Percentiles rank a stretch among this genome's conserved stretches.
Conservation (phyloP, 2,113 vertebrate genomes). For the Lontra canadensis region DNA sequence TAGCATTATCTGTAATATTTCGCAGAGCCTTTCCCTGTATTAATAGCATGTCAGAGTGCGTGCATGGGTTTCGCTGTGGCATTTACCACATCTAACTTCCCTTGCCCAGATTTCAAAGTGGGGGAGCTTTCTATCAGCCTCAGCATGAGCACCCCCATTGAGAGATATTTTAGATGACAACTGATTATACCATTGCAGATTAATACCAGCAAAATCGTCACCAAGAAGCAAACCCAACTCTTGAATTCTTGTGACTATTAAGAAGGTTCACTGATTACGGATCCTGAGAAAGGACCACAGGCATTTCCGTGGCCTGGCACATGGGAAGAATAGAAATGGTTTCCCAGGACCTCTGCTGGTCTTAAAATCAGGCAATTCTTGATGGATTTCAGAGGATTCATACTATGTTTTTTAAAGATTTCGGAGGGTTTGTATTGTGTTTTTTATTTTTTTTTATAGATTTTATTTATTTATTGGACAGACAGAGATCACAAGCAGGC, state of each 20-base stretch:
- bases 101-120: not conserved
- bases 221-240: not conserved
- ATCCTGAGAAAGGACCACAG: not conserved
- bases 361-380: not conserved
- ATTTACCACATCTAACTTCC: not conserved
- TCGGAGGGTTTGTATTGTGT: too few relatives aligned
- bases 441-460: too few relatives aligned
- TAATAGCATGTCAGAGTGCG: not conserved
- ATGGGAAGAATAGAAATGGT: not conserved
- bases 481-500: too few relatives aligned
- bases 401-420: not conserved
- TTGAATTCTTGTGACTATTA: not conserved
- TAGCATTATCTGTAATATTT: slow-evolving; percentile 48
- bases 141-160: not conserved
- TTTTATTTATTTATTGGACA: too few relatives aligned
- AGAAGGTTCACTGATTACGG: not conserved
- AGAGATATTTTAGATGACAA: not conserved
- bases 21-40: not conserved
- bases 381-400: not conserved
- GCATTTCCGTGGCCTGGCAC: not conserved
- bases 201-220: not conserved
- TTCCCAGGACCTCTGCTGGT: not conserved
- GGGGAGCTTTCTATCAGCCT: not conserved
- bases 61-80: not conserved
- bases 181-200: not conserved